Evolutionary conservation across 2,888 invertebrate species (phyloP).

Genomic region (Lepidocyrtinus sp.): DNA sequence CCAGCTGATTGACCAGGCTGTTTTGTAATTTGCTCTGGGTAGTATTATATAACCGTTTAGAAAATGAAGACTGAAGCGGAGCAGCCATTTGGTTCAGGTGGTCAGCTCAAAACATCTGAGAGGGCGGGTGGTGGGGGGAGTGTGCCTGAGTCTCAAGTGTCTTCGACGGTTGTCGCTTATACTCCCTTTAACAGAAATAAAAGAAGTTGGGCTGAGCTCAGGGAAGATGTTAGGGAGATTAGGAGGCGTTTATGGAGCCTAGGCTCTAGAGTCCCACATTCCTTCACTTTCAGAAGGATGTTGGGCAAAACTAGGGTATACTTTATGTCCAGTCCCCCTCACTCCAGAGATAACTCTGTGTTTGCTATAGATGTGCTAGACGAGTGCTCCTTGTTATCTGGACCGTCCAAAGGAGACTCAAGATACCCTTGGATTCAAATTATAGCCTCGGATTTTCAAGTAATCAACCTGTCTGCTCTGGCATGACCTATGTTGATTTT

Average conservation of each 20-base stretch:
- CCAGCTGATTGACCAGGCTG: not conserved
- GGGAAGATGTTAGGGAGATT: constrained; percentile 85
- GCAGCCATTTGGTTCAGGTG: constrained; percentile 45
- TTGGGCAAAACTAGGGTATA: constrained; percentile 82
- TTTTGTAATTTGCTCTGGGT: not conserved
- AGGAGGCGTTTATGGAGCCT: constrained; percentile 84
- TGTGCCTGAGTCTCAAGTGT: constrained; percentile 3
- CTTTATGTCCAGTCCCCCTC: constrained; percentile 89
- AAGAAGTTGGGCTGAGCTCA: constrained; percentile 83
- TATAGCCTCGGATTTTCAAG: constrained; percentile 67
- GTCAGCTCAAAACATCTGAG: constrained; percentile 46
- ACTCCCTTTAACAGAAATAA: constrained; percentile 59
- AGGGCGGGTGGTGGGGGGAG: constrained; percentile 3
- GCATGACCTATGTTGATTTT: not conserved
- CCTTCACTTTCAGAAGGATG: constrained; percentile 84
- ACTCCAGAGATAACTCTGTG: constrained; percentile 87
- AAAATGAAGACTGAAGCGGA: constrained; percentile 65
- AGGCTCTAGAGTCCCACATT: constrained; percentile 86
- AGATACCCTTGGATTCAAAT: constrained; percentile 68
- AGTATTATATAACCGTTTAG: not conserved
- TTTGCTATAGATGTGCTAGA: constrained; percentile 69
- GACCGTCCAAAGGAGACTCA: constrained; percentile 37
- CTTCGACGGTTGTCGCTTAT: constrained; percentile 30
- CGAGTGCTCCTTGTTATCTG: constrained; percentile 28
- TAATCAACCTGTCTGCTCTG: no score